Conservation (phyloP, 2,888 invertebrate species). For the Machimus atricapillus region DNA sequence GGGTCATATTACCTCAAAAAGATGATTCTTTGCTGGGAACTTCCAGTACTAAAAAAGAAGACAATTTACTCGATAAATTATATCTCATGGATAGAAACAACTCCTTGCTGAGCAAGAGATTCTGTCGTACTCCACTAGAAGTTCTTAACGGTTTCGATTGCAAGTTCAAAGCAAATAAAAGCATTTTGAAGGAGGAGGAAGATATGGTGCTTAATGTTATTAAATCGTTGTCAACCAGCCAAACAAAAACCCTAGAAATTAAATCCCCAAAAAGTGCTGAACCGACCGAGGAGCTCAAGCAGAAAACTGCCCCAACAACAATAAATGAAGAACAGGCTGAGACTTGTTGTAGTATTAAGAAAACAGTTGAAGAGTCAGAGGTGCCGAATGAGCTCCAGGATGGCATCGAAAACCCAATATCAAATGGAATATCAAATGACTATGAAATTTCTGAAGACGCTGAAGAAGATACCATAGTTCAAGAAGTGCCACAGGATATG, state of each 20-base stretch:
- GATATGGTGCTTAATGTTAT: slow-evolving; percentile 49
- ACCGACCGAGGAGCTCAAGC: background rate
- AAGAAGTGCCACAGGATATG: background rate
- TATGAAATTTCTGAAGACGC: background rate
- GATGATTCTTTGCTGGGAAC: background rate
- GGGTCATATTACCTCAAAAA: background rate
- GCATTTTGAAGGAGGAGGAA: slow-evolving; percentile 47
- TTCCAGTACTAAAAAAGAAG: background rate
- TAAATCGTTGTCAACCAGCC: slow-evolving; percentile 40
- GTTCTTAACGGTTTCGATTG: slow-evolving; percentile 45
- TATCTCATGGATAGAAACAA: slow-evolving; percentile 16
- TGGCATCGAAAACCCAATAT: background rate
- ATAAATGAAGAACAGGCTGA: background rate
- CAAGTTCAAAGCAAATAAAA: slow-evolving; percentile 40
- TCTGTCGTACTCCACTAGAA: slow-evolving; percentile 42
- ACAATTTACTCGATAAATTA: background rate
- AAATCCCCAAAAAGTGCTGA: background rate
- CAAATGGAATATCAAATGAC: background rate
- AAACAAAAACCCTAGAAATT: background rate
- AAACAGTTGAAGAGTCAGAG: background rate
- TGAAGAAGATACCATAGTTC: background rate
- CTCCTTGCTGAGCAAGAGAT: slow-evolving; percentile 34
- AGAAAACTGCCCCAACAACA: background rate
- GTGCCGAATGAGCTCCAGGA: background rate
- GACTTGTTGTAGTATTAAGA: background rate